A percentile compares a stretch with the other conserved stretches of the same genome.
phyloP scores from a whole-genome alignment of 1,140 invertebrate genomes.

The Heliconius hermathena region DNA sequence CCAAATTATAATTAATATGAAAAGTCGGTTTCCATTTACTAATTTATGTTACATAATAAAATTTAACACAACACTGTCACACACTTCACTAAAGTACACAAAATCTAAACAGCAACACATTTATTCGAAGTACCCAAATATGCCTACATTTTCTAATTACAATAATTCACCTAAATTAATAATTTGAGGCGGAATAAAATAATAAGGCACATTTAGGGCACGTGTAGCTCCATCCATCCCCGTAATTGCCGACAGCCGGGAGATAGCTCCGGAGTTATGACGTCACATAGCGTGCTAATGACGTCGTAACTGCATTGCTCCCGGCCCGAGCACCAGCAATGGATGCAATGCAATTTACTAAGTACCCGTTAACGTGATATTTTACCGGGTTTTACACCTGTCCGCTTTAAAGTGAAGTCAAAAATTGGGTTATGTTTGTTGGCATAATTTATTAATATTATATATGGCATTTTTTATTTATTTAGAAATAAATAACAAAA shows the following conservation, averaged over 20 bases:
- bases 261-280: conserved; percentile 71
- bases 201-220: conserved; percentile 55
- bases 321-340: conserved; percentile 51
- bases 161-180: conserved; percentile 19
- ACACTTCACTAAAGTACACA: too few species aligned
- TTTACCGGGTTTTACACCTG: conserved; percentile 53
- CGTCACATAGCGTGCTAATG: conserved; percentile 76
- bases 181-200: conserved; percentile 40
- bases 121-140: too few species aligned
- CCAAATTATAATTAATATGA: too few species aligned
- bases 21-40: too few species aligned
- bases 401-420: conserved; percentile 6
- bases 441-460: too few species aligned
- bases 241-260: conserved; percentile 69
- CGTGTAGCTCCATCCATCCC: conserved; percentile 58
- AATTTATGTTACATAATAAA: too few species aligned
- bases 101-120: too few species aligned
- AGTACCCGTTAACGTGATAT: conserved; percentile 51
- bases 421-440: neutral
- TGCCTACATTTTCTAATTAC: conserved; percentile 17
- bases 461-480: too few species aligned
- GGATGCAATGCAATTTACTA: conserved; percentile 62
- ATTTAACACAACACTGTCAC: too few species aligned
- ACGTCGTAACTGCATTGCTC: conserved; percentile 74
- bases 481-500: too few species aligned